Percentiles rank a stretch among this genome's conserved stretches.
phyloP scores from a whole-genome alignment of 1,140 invertebrate species.

The Drosophila novamexicana region DNA sequence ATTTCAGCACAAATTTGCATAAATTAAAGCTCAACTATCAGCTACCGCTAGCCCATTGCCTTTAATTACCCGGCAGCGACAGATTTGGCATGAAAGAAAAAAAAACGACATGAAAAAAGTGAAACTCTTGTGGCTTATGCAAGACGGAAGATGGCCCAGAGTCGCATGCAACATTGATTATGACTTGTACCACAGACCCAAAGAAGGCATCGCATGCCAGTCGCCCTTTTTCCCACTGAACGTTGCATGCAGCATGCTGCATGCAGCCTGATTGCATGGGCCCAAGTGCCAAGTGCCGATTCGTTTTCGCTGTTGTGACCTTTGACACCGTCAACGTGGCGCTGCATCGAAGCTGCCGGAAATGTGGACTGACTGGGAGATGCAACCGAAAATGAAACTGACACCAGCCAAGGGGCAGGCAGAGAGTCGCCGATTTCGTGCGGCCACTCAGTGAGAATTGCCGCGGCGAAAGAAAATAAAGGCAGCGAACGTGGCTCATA shows the following conservation, averaged over 20 bases:
- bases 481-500: neutral
- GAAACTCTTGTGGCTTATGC: conserved; percentile 73
- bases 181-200: conserved; percentile 74
- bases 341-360: conserved; percentile 58
- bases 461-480: neutral
- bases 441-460: conserved; percentile 8
- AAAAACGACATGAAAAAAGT: conserved; percentile 41
- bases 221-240: conserved; percentile 67
- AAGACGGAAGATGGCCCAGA: conserved; percentile 70
- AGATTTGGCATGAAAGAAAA: conserved; percentile 14
- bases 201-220: conserved; percentile 61
- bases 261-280: conserved; percentile 17
- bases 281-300: conserved; percentile 41
- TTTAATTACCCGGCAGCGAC: conserved; percentile 71
- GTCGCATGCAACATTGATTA: conserved; percentile 67
- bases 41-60: conserved; percentile 62
- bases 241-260: conserved; percentile 27
- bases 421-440: conserved; percentile 14
- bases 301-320: conserved; percentile 57
- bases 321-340: conserved; percentile 56
- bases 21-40: conserved; percentile 48
- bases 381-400: conserved; percentile 36
- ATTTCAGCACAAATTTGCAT: conserved; percentile 62
- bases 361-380: conserved; percentile 45
- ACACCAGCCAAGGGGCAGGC: neutral